These are phyloP conservation scores for Lysandra bellargus DNA, from an alignment of 2,888 invertebrate genomes.

Conservation along the genomic window DNA sequence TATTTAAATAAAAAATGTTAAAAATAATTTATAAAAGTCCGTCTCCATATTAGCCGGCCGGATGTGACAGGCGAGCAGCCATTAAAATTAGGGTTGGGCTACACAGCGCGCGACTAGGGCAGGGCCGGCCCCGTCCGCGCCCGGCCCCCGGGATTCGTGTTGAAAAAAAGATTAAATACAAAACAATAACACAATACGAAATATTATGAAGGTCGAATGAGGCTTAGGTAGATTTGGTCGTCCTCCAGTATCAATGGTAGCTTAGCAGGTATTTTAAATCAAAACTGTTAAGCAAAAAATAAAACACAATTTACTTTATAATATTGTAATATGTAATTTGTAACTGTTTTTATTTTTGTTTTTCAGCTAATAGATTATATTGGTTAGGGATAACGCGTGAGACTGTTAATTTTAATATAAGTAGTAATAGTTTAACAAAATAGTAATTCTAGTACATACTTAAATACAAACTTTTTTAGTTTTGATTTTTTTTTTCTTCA, in stretches of 20 bases:
- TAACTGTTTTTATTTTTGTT: no score
- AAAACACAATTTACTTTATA: background rate
- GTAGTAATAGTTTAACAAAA: no score
- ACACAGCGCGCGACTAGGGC: conserved; percentile 70
- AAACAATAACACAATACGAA: conserved; percentile 30
- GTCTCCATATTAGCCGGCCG: conserved; percentile 67
- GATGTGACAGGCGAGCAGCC: conserved; percentile 75
- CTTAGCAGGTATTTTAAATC: background rate
- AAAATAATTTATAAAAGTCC: conserved; percentile 36
- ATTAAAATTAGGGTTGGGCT: conserved; percentile 81
- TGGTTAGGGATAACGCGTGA: no score
- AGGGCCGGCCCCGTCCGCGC: conserved; percentile 66
- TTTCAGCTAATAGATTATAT: no score
- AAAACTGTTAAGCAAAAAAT: background rate
- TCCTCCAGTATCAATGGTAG: background rate
- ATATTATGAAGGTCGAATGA: conserved; percentile 30
- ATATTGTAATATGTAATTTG: background rate
- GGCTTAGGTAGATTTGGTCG: background rate
- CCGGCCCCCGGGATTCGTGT: conserved; percentile 59
- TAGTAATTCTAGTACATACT: no score
- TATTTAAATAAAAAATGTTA: conserved; percentile 20
- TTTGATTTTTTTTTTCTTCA: background rate
- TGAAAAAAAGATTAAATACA: conserved; percentile 57
- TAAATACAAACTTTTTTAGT: background rate
- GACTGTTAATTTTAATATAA: no score